phyloP scores from a whole-genome alignment of 1,140 invertebrate species.

The Platorchestia sp. region DNA sequence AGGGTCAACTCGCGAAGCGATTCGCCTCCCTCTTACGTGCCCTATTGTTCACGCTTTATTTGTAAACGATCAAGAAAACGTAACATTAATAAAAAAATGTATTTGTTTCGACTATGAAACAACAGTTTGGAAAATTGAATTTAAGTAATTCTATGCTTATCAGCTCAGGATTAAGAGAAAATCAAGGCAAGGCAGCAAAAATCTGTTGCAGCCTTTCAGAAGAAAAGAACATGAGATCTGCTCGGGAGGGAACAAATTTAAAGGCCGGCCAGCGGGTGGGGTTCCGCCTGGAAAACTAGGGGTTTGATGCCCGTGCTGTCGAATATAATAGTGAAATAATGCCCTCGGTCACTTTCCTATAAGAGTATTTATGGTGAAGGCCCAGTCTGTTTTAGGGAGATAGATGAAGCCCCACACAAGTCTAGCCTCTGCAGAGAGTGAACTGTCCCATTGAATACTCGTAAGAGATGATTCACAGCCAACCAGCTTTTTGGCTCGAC shows the following conservation, averaged over 20 bases:
- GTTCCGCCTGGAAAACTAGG: background rate
- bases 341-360: slow-evolving; percentile 52
- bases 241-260: background rate
- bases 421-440: slow-evolving; percentile 17
- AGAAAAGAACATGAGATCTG: background rate
- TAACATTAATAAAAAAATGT: background rate
- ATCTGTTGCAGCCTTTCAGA: background rate
- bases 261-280: background rate
- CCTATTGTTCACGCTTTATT: background rate
- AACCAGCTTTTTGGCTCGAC: background rate
- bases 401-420: slow-evolving; percentile 3
- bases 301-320: slow-evolving; percentile 41
- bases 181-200: background rate
- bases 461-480: slow-evolving; percentile 23
- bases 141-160: background rate
- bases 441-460: slow-evolving; percentile 36
- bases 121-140: background rate
- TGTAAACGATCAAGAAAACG: background rate
- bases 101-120: background rate
- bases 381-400: slow-evolving; percentile 51
- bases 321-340: slow-evolving; percentile 54
- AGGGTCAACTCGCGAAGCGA: background rate
- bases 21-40: background rate
- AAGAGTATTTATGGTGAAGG: slow-evolving; percentile 54
- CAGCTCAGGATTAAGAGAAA: background rate